Base-by-base conservation (phyloP, 2,797 vertebrate genomes). In the Malurus splendens region DNA sequence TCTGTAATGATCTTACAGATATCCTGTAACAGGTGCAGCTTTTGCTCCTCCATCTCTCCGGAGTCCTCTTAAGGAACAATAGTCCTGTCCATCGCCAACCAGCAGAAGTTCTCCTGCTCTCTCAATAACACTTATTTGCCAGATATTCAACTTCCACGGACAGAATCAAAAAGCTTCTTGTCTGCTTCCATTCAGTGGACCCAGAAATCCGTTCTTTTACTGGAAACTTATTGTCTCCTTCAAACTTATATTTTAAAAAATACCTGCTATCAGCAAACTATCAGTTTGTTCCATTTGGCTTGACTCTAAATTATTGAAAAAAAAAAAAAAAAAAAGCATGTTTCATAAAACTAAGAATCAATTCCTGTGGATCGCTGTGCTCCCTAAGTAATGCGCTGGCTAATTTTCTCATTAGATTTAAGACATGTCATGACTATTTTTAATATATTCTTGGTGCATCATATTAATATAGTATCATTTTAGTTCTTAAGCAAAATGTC, bases 401-500 rank as follows among this genome's bases (percentile, higher is more conserved):
- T 86, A 7, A 38, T 88, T 66, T 27, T 82, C 38, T 79, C 73
- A 84, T 66, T 86, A 79, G 60, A 67, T 89, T 79, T 65, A 25
- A 82, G 79, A 79, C 82, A 75, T 72, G 47, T 50, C 50, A 44
- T 77, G 20, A 19, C 42, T 93, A 90, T 93, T 92, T 93, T 89
- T 87, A 89, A 55, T 59, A 18, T 20, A 36, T 41, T 39, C 27
- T 91, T 68, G 24, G 51, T 87, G 75, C 57, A 62, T 82, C 50
- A 38, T 65, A 41, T 50, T 79, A 80, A 51, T 87, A 74, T 48
- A 12, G 55, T 36, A 80, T 68, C 25, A 72, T 76, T 87, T 77
- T 68, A 84, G 27, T 47, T 90, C 68, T 84, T 86, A 72, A 78
- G 72, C 87, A 90, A 92, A 94, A 90, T 90, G 83, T 62, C 87